These are phyloP conservation scores for Escarpia spicata DNA, from an alignment of 2,888 invertebrate genomes.

Conservation along the genomic window DNA sequence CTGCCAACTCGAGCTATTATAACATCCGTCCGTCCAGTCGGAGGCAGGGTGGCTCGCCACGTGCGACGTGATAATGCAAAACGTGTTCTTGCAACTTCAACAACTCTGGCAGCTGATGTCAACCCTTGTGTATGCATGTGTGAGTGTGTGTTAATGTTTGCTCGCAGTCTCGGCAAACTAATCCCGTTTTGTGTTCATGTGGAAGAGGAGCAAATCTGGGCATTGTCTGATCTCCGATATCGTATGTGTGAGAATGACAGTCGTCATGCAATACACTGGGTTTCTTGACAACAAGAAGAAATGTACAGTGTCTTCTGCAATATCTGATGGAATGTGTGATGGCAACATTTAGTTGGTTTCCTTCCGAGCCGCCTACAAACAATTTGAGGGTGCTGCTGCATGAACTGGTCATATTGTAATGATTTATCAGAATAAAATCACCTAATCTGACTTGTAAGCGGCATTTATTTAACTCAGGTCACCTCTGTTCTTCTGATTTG, in stretches of 20 bases:
- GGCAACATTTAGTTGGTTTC: background rate
- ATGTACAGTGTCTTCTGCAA: background rate
- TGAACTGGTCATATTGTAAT: background rate
- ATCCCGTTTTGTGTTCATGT: background rate
- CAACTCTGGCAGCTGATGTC: constrained; percentile 4
- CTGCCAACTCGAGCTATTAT: background rate
- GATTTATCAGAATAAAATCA: background rate
- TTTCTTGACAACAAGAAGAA: background rate
- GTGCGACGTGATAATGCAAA: constrained; percentile 7
- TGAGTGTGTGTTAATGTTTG: background rate
- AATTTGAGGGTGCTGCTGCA: background rate
- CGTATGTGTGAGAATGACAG: background rate
- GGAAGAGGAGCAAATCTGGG: background rate
- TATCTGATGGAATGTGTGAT: background rate
- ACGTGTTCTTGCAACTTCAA: background rate
- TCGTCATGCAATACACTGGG: background rate
- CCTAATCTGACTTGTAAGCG: background rate
- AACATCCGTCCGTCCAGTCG: background rate
- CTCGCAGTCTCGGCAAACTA: background rate
- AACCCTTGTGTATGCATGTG: background rate
- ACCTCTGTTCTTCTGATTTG: background rate
- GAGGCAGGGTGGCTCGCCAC: background rate
- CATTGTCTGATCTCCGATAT: background rate
- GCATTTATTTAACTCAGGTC: background rate
- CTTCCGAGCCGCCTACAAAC: background rate